Base-by-base conservation (phyloP, 2,888 invertebrate genomes). In the Perizoma affinitatum region DNA sequence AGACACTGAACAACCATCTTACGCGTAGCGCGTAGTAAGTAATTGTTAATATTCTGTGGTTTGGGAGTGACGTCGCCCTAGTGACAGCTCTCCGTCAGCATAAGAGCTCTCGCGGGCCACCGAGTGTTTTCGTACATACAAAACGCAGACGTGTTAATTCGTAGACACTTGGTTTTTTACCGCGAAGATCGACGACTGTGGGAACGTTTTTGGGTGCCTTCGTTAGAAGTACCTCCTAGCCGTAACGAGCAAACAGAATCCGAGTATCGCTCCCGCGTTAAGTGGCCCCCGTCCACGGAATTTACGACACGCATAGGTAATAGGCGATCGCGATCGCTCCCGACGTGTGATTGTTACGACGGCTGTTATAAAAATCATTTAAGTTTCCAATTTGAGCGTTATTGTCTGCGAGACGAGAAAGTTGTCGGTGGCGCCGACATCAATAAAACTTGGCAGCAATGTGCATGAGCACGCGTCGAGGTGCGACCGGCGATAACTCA, bases 81-180 rank as follows among this genome's bases (percentile, higher is more conserved):
- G 78, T 81, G 87, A 85, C 88, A 84, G 84, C 89, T 78, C 90
- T 88, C 79, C 81, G 87, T 90, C 91, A 89, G 81, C 78, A 85
- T 78, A 82, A 91, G 91, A 74, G 90, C 90, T 78, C 91, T 90
- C 83, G 84, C 79, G 78, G 80, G 80, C 84, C 83, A 78, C 86
- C 83, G 85, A 90, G 90, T 90, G 91, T 91, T 91, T 91, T 91
- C 88, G 82, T 90, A 90, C 87, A 88, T 86, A 88, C 87, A 87
- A 82, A 83, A 82, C 81, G 76, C 84, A 82, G 89, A 92, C 90
- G 92, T 92, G 92, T 92, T 92, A 92, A 92, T 92, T 92, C 90
- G 84, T 90, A 90, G 91, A 90, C 84, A 90, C 84, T 87, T 84
- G 83, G 85, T 85, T 88, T 90, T 90, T 90, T 87, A 88, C 86